Percentiles rank a stretch among this genome's conserved stretches.
phyloP scores from a whole-genome alignment of 2,113 vertebrate species.

The Gobius niger region DNA sequence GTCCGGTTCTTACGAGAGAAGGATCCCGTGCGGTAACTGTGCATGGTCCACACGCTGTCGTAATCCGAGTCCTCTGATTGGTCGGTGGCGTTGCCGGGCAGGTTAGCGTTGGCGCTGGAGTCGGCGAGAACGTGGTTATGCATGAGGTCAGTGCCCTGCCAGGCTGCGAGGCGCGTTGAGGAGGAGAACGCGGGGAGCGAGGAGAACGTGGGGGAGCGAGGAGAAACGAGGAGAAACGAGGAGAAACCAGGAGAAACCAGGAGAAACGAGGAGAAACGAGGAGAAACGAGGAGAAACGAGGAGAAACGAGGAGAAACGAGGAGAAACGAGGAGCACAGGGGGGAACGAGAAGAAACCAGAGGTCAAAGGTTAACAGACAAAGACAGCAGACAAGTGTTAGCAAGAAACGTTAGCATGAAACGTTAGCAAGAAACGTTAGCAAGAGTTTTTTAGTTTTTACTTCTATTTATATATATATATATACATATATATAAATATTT shows the following conservation, averaged over 20 bases:
- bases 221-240: too few species aligned
- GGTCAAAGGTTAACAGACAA: slow-evolving; percentile 17
- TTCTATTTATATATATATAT: too few species aligned
- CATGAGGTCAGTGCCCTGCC: slow-evolving; percentile 99
- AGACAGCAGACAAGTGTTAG: slow-evolving; percentile 74
- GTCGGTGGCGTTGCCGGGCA: slow-evolving; percentile 89
- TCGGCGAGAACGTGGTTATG: slow-evolving; percentile 99
- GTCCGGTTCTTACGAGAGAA: slow-evolving; percentile 89
- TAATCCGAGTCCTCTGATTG: slow-evolving; percentile 98
- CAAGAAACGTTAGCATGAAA: slow-evolving; percentile 82
- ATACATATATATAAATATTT: too few species aligned
- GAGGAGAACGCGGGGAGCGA: too few species aligned
- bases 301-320: too few species aligned
- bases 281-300: too few species aligned
- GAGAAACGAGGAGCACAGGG: too few species aligned
- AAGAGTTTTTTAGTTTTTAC: too few species aligned
- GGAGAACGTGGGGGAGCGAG: too few species aligned
- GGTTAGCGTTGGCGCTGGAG: slow-evolving; percentile 78
- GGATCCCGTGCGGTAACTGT: slow-evolving; percentile 96
- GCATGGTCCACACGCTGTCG: slow-evolving; percentile 98
- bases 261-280: too few species aligned
- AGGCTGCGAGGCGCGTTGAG: slow-evolving; percentile 77
- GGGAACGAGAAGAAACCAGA: too few species aligned
- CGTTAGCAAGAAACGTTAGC: slow-evolving; percentile 50
- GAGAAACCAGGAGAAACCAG: too few species aligned